phyloP scores from a whole-genome alignment of 2,888 invertebrate species.

The Drosophila meridionalis region DNA sequence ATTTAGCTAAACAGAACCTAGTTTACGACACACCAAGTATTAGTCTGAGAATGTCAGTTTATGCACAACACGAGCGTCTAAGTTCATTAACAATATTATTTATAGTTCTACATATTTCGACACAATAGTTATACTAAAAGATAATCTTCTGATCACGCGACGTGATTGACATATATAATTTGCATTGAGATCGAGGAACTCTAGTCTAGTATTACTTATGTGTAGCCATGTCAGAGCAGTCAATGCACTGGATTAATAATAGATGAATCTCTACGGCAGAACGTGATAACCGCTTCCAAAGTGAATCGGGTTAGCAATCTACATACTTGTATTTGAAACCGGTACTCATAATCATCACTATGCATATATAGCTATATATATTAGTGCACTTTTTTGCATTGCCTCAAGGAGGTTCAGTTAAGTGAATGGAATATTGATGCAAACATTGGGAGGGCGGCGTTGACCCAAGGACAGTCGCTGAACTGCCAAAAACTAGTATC shows the following conservation, averaged over 20 bases:
- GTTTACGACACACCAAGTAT: background rate
- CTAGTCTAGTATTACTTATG: conserved; percentile 5
- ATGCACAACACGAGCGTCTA: conserved; percentile 2
- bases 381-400: conserved; percentile 5
- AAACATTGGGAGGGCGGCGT: background rate
- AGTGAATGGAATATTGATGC: conserved; percentile 8
- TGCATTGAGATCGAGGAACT: background rate
- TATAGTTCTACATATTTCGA: conserved; percentile 13
- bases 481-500: conserved; percentile 39
- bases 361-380: background rate
- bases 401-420: conserved; percentile 2
- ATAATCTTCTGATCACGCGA: conserved; percentile 31
- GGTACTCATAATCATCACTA: conserved; percentile 18
- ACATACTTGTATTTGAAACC: conserved; percentile 34
- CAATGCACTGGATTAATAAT: conserved; percentile 17
- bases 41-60: background rate
- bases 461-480: conserved; percentile 56
- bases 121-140: background rate
- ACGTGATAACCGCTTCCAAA: conserved; percentile 19
- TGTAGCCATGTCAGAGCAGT: conserved; percentile 5
- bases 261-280: conserved; percentile 13
- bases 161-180: conserved; percentile 22
- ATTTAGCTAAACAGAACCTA: background rate
- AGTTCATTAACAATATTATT: background rate
- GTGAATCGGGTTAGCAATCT: conserved; percentile 30